Conservation (phyloP, 2,888 invertebrate genomes). For the Euplexia lucipara region DNA sequence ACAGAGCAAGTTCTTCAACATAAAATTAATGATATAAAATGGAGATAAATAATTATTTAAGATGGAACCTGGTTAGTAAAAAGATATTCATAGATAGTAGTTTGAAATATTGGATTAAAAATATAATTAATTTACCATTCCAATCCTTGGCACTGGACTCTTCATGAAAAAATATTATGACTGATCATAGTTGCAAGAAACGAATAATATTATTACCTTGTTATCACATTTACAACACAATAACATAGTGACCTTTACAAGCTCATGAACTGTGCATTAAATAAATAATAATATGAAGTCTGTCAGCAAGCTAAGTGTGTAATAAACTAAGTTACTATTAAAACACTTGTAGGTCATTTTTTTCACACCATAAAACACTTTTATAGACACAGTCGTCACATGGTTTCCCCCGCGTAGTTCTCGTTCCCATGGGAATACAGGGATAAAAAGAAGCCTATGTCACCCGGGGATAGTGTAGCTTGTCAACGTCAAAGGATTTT, state of each 20-base stretch:
- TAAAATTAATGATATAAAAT: too few relatives aligned
- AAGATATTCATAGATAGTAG: background rate
- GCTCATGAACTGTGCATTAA: background rate
- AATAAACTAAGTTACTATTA: background rate
- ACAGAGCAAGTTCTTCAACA: too few relatives aligned
- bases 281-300: background rate
- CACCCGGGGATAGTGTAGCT: too few relatives aligned
- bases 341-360: slow-evolving; percentile 4
- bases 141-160: background rate
- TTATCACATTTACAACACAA: background rate
- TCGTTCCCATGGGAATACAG: too few relatives aligned
- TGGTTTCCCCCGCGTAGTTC: too few relatives aligned
- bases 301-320: background rate
- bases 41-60: too few relatives aligned
- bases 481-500: too few relatives aligned
- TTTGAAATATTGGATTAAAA: background rate
- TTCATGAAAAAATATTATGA: background rate
- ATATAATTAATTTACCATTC: slow-evolving; percentile 4
- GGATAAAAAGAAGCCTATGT: too few relatives aligned
- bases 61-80: too few relatives aligned
- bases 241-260: background rate
- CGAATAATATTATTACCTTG: slow-evolving; percentile 7
- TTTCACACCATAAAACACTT: background rate
- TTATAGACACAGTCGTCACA: too few relatives aligned
- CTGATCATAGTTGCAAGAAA: background rate